phyloP scores from a whole-genome alignment of 2,888 invertebrate genomes.

The Tanytarsus gracilentus region DNA sequence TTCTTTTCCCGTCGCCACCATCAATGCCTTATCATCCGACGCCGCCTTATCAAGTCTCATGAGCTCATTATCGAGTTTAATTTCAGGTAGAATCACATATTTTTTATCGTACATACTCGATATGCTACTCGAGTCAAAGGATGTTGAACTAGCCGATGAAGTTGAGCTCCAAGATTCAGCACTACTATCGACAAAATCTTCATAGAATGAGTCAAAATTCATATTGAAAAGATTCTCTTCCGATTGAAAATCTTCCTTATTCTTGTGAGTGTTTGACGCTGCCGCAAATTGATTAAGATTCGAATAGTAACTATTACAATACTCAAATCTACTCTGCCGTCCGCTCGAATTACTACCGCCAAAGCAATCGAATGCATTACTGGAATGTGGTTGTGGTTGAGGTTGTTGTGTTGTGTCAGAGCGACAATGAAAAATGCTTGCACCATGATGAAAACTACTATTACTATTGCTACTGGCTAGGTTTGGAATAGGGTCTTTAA shows the following conservation, averaged over 20 bases:
- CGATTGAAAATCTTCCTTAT: slow-evolving; percentile 31
- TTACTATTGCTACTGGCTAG: no score
- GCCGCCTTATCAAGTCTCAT: background rate
- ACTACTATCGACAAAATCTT: slow-evolving; percentile 30
- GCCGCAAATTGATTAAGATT: slow-evolving; percentile 17
- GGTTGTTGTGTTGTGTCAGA: background rate
- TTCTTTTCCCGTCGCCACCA: slow-evolving; percentile 8
- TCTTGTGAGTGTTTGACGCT: background rate
- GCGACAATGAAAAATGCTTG: slow-evolving; percentile 4
- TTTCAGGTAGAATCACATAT: slow-evolving; percentile 19
- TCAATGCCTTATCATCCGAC: background rate
- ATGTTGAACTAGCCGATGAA: slow-evolving; percentile 14
- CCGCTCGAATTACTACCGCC: slow-evolving; percentile 16
- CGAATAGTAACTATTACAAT: slow-evolving; percentile 21
- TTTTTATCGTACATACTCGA: slow-evolving; percentile 22
- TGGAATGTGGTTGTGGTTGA: background rate
- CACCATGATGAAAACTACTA: slow-evolving; percentile 18
- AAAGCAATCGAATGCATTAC: background rate
- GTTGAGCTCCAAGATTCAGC: slow-evolving; percentile 24
- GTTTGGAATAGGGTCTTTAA: background rate
- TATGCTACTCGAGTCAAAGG: slow-evolving; percentile 16
- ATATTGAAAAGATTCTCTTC: slow-evolving; percentile 33
- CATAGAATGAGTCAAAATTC: slow-evolving; percentile 32
- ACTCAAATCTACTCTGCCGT: slow-evolving; percentile 18
- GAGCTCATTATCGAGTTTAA: slow-evolving; percentile 7